phyloP scores from a whole-genome alignment of 2,888 invertebrate species.

The Drosophila paramelanica region DNA sequence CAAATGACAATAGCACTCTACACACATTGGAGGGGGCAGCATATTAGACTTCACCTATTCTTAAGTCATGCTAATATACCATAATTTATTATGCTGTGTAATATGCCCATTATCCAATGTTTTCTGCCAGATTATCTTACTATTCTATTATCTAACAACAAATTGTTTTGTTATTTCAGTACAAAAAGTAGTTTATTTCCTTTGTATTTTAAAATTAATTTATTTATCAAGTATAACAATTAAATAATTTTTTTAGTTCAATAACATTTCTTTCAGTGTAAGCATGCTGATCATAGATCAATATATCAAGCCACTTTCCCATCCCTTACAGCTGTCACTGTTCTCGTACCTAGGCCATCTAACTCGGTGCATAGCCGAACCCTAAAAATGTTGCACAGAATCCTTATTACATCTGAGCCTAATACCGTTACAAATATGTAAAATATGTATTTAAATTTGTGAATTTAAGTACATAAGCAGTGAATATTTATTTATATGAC shows the following conservation, averaged over 20 bases:
- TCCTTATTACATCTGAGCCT: neutral
- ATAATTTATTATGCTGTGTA: neutral
- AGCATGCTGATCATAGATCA: slow-evolving; percentile 1
- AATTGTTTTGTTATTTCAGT: neutral
- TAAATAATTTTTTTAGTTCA: neutral
- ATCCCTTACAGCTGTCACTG: slow-evolving; percentile 27
- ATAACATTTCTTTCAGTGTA: neutral
- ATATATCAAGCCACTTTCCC: slow-evolving; percentile 7
- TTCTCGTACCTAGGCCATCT: neutral
- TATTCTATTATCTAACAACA: no score
- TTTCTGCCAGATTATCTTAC: no score
- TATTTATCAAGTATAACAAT: neutral
- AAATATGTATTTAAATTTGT: slow-evolving; percentile 1
- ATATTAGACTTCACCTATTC: slow-evolving; percentile 1
- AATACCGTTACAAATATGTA: slow-evolving; percentile 5
- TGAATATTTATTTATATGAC: slow-evolving; percentile 15
- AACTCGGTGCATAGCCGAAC: slow-evolving; percentile 2
- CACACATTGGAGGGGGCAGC: neutral
- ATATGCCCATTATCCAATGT: neutral
- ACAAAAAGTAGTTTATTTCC: no score
- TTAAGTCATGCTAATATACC: slow-evolving; percentile 1
- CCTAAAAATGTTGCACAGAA: slow-evolving; percentile 17
- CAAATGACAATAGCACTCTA: slow-evolving; percentile 49
- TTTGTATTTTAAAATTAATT: no score
- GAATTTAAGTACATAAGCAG: neutral